phyloP scores from a whole-genome alignment of 2,113 vertebrate genomes.

The Todiramphus saurophagus region DNA sequence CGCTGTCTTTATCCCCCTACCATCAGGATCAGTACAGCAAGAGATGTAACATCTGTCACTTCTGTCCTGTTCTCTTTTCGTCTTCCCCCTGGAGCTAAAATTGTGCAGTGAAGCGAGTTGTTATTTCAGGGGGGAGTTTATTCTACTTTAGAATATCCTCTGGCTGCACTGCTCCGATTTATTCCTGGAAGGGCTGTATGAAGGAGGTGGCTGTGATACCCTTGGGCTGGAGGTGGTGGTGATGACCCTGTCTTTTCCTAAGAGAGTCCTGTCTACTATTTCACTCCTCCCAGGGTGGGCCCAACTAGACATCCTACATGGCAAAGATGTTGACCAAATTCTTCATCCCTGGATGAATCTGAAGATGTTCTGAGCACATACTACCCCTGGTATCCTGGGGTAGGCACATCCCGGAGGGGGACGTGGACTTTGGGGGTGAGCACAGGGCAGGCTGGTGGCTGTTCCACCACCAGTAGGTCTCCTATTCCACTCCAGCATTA shows the following conservation, averaged over 20 bases:
- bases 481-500: background rate
- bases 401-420: accelerated
- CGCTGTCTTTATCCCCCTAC: background rate
- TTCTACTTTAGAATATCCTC: background rate
- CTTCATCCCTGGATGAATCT: background rate
- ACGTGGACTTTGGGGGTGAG: accelerated
- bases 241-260: background rate
- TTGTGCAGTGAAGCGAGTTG: background rate
- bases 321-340: background rate
- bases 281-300: background rate
- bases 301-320: accelerated
- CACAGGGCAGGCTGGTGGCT: background rate
- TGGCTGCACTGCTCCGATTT: background rate
- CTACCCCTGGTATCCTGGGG: too few relatives aligned
- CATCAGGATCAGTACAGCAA: background rate
- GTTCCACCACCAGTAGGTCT: background rate
- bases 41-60: background rate
- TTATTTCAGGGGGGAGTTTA: background rate
- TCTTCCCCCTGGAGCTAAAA: background rate
- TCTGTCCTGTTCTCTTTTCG: background rate
- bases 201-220: background rate
- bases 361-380: background rate
- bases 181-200: background rate
- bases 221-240: background rate
- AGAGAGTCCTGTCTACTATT: background rate